phyloP scores from a whole-genome alignment of 2,888 invertebrate genomes.

The Melipona bicolor region DNA sequence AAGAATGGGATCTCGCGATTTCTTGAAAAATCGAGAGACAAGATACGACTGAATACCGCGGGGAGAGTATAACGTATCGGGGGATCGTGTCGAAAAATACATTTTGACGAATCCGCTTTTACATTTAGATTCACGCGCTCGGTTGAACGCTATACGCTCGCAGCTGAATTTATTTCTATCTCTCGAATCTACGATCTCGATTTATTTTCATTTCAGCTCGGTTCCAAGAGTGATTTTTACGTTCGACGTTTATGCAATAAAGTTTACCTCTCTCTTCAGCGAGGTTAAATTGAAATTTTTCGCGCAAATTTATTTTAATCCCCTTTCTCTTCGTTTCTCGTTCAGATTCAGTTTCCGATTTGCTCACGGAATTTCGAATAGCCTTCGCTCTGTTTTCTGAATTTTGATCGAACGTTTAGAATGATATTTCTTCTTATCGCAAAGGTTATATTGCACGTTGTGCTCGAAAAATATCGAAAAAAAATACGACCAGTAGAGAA shows the following conservation, averaged over 20 bases:
- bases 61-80: too few species aligned
- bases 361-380: too few species aligned
- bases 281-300: too few species aligned
- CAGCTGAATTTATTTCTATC: not conserved
- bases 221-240: not conserved
- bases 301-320: too few species aligned
- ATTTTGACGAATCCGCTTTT: not conserved
- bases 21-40: conserved; percentile 27
- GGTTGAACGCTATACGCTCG: not conserved
- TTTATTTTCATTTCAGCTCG: not conserved
- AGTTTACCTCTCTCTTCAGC: not conserved
- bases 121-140: not conserved
- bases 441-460: too few species aligned
- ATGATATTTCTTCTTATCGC: too few species aligned
- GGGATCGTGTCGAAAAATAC: not conserved
- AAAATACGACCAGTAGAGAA: too few species aligned
- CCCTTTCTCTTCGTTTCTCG: too few species aligned
- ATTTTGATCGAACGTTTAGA: too few species aligned
- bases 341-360: too few species aligned
- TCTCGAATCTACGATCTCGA: not conserved
- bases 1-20: not conserved
- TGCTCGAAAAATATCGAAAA: too few species aligned
- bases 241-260: not conserved
- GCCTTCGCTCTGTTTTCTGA: too few species aligned
- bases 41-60: not conserved